These are phyloP conservation scores for Caloenas nicobarica DNA, from an alignment of 2,113 vertebrate genomes.

Conservation along the genomic window DNA sequence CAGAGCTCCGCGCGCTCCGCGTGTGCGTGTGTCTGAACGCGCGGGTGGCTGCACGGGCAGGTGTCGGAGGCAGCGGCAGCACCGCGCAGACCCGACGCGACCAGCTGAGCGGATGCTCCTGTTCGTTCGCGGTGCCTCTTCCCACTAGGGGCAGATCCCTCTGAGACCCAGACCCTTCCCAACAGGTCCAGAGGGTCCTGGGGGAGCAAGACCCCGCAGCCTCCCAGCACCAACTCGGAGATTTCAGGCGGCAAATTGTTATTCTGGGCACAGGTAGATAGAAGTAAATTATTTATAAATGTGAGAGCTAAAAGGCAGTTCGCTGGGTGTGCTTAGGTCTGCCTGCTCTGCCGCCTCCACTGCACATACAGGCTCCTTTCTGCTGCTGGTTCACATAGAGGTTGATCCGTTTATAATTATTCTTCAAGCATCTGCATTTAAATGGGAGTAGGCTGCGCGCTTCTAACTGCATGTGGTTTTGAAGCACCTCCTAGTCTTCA, in stretches of 20 bases:
- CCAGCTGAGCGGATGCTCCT: background rate
- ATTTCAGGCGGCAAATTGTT: background rate
- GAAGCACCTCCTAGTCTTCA: background rate
- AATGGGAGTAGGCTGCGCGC: background rate
- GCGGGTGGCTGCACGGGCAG: background rate
- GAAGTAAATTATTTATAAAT: slow-evolving; percentile 33
- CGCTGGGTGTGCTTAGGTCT: background rate
- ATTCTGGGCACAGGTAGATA: slow-evolving; percentile 29
- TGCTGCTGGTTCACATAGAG: background rate
- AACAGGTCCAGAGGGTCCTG: background rate
- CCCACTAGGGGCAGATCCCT: slow-evolving; percentile 12
- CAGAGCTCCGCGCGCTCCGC: background rate
- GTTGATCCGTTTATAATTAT: background rate
- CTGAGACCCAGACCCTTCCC: background rate
- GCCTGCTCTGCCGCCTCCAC: background rate
- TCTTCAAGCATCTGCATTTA: background rate
- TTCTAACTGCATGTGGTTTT: background rate
- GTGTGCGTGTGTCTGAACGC: background rate
- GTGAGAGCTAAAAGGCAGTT: background rate
- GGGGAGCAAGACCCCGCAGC: background rate
- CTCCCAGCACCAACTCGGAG: background rate
- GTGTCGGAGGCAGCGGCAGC: background rate
- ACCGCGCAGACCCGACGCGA: background rate
- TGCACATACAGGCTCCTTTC: background rate
- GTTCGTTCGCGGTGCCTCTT: background rate